These are phyloP conservation scores for Trimorus sp. DNA, from an alignment of 2,888 invertebrate species.

Conservation along the genomic window DNA sequence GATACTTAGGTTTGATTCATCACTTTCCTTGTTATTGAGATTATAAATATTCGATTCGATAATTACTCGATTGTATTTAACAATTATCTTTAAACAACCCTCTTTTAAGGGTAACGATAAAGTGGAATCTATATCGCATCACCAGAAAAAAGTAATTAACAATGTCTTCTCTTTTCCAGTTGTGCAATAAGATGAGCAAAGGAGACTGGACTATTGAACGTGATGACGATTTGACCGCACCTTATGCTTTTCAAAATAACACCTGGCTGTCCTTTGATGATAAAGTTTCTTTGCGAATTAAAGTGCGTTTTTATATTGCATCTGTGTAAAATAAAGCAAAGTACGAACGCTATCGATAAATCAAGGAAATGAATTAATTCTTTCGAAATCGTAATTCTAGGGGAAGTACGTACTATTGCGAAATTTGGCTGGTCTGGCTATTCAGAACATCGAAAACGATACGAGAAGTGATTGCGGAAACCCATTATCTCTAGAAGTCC, in stretches of 20 bases:
- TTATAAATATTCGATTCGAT: too few species aligned
- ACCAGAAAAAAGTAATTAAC: neutral
- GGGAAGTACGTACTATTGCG: constrained; percentile 89
- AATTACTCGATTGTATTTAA: too few species aligned
- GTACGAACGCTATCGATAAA: too few species aligned
- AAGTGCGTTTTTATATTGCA: constrained; percentile 78
- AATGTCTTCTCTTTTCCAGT: constrained; percentile 62
- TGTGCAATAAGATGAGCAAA: constrained; percentile 81
- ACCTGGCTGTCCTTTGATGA: constrained; percentile 91
- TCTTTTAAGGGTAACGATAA: too few species aligned
- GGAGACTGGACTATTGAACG: constrained; percentile 89
- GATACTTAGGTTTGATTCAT: too few species aligned
- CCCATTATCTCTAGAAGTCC: constrained; percentile 74
- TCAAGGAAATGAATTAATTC: neutral
- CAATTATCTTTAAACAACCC: too few species aligned
- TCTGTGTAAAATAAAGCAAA: too few species aligned
- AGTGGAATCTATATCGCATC: too few species aligned
- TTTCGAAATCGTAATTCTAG: constrained; percentile 72
- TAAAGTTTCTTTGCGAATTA: constrained; percentile 87
- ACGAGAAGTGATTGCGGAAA: constrained; percentile 74
- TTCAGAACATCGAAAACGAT: constrained; percentile 85
- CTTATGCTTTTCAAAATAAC: constrained; percentile 88
- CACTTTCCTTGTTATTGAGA: too few species aligned
- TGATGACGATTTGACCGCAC: constrained; percentile 89
- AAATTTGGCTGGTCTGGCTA: constrained; percentile 87